Conservation (phyloP, 2,797 vertebrate genomes). For the Chrysolophus pictus region DNA sequence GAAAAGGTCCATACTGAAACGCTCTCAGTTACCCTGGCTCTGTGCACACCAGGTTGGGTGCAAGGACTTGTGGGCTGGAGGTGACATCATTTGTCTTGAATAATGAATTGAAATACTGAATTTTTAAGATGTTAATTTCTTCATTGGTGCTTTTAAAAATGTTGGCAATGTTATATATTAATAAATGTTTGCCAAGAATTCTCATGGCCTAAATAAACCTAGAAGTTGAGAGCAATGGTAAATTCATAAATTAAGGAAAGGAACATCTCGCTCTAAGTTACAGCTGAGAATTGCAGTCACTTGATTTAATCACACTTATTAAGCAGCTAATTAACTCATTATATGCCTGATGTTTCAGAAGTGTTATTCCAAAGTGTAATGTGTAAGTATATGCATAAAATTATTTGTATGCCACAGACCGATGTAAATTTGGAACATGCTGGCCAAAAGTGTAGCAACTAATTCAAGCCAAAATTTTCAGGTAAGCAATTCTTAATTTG, state of each 20-base stretch:
- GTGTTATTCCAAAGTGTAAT: not conserved
- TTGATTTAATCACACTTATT: conserved; percentile 30
- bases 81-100: not conserved
- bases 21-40: not conserved
- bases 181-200: not conserved
- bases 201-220: not conserved
- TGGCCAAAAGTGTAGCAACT: not conserved
- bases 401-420: not conserved
- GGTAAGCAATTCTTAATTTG: not conserved
- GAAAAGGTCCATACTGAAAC: not conserved
- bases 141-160: rapidly evolving
- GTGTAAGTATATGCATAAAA: not conserved
- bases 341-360: not conserved
- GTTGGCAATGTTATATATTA: not conserved
- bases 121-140: not conserved
- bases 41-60: not conserved
- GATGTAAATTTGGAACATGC: not conserved
- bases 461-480: not conserved
- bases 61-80: not conserved
- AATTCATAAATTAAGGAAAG: not conserved
- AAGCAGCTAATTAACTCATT: conserved; percentile 14
- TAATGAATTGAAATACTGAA: not conserved
- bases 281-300: not conserved
- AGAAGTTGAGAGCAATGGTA: not conserved
- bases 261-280: not conserved